A percentile compares a stretch with the other conserved stretches of the same genome.
Conservation (phyloP, 2,888 invertebrate species). For the Auanema sp. region DNA sequence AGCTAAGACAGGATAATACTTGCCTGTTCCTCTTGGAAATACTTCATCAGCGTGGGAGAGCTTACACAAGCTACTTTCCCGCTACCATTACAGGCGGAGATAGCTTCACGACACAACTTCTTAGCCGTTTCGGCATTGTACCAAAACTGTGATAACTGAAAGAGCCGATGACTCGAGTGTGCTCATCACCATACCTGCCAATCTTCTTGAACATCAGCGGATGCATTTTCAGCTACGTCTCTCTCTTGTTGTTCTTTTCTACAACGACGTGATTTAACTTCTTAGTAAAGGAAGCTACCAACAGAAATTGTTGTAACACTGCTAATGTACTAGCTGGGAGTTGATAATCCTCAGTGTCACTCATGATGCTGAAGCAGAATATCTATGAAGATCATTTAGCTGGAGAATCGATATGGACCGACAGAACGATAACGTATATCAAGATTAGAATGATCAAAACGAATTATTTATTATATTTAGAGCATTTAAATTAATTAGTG, state of each 20-base stretch:
- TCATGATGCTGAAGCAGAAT: too few relatives aligned
- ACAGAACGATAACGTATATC: too few relatives aligned
- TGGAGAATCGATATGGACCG: too few relatives aligned
- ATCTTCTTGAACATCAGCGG: constrained; percentile 36
- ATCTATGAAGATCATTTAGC: too few relatives aligned
- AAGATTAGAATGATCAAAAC: too few relatives aligned
- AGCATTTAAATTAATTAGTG: too few relatives aligned
- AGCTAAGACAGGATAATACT: not conserved
- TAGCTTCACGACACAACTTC: constrained; percentile 28
- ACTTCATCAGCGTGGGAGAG: constrained; percentile 42
- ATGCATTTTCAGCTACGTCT: not conserved
- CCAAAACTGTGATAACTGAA: constrained; percentile 97
- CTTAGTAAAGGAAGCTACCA: not conserved
- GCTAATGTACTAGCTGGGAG: constrained; percentile 39
- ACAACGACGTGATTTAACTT: not conserved
- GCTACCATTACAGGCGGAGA: constrained; percentile 21
- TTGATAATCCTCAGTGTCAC: constrained; percentile 32
- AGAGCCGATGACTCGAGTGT: too few relatives aligned
- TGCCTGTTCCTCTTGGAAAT: constrained; percentile 40
- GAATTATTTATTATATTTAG: too few relatives aligned
- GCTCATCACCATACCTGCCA: constrained; percentile 45
- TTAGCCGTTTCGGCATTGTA: constrained; percentile 80
- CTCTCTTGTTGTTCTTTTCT: not conserved
- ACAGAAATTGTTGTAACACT: constrained; percentile 26
- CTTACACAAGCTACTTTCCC: constrained; percentile 39